Conservation (phyloP, 2,797 vertebrate genomes). For the Cottoperca gobio region DNA sequence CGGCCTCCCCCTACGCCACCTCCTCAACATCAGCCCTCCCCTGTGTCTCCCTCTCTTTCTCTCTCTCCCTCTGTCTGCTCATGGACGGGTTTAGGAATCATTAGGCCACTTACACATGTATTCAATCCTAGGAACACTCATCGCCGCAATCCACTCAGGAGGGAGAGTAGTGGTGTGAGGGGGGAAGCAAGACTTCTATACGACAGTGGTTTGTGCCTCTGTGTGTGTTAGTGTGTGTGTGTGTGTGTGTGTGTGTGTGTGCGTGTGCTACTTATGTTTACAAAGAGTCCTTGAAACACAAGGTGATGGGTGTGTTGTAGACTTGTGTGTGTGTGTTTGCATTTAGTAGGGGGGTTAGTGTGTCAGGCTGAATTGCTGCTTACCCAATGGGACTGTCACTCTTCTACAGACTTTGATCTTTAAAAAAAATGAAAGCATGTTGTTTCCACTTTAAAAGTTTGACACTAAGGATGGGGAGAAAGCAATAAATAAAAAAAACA, state of each 20-base stretch:
- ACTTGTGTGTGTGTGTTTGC: conserved; percentile 29
- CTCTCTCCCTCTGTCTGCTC: conserved; percentile 33
- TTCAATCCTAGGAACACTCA: conserved; percentile 72
- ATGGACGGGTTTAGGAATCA: conserved; percentile 71
- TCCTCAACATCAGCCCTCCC: conserved; percentile 8
- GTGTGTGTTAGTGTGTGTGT: conserved; percentile 5
- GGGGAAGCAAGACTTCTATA: conserved; percentile 36
- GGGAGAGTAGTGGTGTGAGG: conserved; percentile 38
- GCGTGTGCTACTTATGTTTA: conserved; percentile 49
- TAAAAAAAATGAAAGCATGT: conserved; percentile 29
- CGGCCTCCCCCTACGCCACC: background rate
- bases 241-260: conserved; percentile 4
- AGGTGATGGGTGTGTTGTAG: conserved; percentile 51
- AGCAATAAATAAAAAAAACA: conserved; percentile 3
- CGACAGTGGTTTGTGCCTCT: conserved; percentile 10
- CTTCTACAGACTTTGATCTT: conserved; percentile 28
- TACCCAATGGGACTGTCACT: conserved; percentile 30
- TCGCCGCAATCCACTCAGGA: conserved; percentile 63
- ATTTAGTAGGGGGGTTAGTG: conserved; percentile 15
- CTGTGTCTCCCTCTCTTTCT: background rate
- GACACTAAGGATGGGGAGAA: conserved; percentile 34
- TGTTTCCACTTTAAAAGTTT: conserved; percentile 55
- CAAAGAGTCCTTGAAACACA: conserved; percentile 57
- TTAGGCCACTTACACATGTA: conserved; percentile 80
- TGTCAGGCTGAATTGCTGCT: conserved; percentile 28